A percentile compares a stretch with the other conserved stretches of the same genome.
These are phyloP conservation scores for Typhlomys cinereus DNA, from an alignment of 2,113 vertebrate genomes.

Conservation along the genomic window DNA sequence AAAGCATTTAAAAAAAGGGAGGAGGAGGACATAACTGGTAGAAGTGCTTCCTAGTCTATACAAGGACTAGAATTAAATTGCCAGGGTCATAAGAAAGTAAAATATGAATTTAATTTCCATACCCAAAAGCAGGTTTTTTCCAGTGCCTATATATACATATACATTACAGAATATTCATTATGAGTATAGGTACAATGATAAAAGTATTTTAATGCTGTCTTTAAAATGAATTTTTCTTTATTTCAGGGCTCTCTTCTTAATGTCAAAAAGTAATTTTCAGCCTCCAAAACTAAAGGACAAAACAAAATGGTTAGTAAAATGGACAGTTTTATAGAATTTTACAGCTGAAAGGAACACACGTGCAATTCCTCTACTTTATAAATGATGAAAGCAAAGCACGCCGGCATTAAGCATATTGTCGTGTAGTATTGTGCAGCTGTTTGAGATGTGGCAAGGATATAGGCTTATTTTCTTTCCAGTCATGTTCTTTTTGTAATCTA, in stretches of 20 bases:
- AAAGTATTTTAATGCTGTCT: neutral
- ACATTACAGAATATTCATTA: conserved; percentile 22
- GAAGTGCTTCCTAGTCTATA: neutral
- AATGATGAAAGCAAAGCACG: neutral
- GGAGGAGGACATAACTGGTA: neutral
- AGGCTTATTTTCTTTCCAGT: conserved; percentile 29
- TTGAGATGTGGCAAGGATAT: neutral
- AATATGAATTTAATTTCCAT: conserved; percentile 6
- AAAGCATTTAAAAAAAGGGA: conserved; percentile 30
- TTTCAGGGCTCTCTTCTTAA: conserved; percentile 96
- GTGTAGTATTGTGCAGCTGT: neutral
- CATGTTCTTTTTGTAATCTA: neutral
- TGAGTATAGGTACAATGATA: neutral
- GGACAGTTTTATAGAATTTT: neutral
- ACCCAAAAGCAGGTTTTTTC: conserved; percentile 10
- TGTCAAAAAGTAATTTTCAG: conserved; percentile 99
- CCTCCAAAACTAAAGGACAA: conserved; percentile 99
- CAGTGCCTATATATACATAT: conserved; percentile 10
- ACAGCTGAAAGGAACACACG: neutral
- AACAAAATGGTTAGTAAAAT: conserved; percentile 93
- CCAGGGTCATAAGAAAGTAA: neutral
- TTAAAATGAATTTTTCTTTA: conserved; percentile 69
- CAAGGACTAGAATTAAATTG: neutral
- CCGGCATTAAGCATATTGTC: neutral
- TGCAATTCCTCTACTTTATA: neutral